A percentile compares a stretch with the other conserved stretches of the same genome.
Conservation (phyloP, 2,888 invertebrate genomes). For the Bellardia pandia region DNA sequence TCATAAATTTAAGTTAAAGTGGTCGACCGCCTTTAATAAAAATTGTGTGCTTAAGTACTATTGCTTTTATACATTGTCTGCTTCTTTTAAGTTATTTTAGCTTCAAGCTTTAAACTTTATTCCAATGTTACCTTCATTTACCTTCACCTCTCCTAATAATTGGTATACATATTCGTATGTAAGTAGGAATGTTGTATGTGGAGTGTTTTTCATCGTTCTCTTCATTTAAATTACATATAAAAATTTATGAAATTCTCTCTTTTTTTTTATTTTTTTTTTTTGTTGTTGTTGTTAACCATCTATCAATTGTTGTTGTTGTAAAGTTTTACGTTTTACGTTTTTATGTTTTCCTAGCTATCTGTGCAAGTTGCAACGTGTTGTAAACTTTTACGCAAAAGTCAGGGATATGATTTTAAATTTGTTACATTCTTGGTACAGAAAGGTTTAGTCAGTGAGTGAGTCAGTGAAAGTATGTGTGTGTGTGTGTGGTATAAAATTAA, state of each 20-base stretch:
- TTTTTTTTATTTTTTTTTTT: too few relatives aligned
- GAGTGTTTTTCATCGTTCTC: constrained; percentile 20
- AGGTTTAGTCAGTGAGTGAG: neutral
- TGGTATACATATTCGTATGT: constrained; percentile 7
- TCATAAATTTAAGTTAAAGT: constrained; percentile 28
- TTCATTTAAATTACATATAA: constrained; percentile 34
- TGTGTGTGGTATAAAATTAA: constrained; percentile 67
- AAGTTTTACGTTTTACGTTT: constrained; percentile 26
- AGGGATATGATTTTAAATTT: constrained; percentile 45
- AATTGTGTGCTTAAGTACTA: constrained; percentile 2
- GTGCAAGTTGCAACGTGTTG: neutral
- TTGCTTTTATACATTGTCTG: neutral
- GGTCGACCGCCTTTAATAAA: constrained; percentile 16
- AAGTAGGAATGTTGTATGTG: neutral
- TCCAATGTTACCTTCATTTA: constrained; percentile 10
- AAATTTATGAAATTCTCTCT: constrained; percentile 58
- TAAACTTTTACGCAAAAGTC: constrained; percentile 1
- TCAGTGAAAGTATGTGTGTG: neutral
- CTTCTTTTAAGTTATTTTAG: neutral
- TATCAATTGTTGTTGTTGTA: constrained; percentile 14
- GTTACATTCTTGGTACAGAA: neutral
- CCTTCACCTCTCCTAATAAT: constrained; percentile 4
- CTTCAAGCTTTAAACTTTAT: constrained; percentile 39
- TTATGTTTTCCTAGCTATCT: neutral
- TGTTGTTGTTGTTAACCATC: neutral